These are phyloP conservation scores for Oryzias woworae DNA, from an alignment of 2,113 vertebrate species.

Conservation along the genomic window DNA sequence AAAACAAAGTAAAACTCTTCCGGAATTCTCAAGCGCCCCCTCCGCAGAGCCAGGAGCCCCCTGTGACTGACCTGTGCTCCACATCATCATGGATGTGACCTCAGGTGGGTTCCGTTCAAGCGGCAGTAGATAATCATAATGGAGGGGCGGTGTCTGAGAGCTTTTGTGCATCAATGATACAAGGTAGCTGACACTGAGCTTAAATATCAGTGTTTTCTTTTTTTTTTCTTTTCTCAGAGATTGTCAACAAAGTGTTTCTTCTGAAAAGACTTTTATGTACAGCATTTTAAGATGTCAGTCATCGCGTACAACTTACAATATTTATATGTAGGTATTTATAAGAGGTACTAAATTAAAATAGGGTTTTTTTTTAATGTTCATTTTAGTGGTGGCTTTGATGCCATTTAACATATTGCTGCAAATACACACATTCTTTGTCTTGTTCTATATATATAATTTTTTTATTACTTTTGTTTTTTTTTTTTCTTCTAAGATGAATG, in stretches of 20 bases:
- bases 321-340: conserved; percentile 86
- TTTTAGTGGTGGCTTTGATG: conserved; percentile 59
- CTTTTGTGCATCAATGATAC: conserved; percentile 65
- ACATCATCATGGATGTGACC: conserved; percentile 21
- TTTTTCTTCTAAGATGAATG: conserved; percentile 48
- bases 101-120: conserved; percentile 59
- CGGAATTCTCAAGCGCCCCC: conserved; percentile 32
- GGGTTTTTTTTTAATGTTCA: conserved; percentile 44
- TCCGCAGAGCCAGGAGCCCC: conserved; percentile 11
- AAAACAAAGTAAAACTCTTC: conserved; percentile 12
- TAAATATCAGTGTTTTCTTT: conserved; percentile 76
- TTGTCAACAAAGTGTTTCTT: conserved; percentile 70
- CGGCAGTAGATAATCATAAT: conserved; percentile 77
- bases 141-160: conserved; percentile 66
- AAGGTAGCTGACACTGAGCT: conserved; percentile 82
- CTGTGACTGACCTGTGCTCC: neutral
- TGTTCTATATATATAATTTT: conserved; percentile 37
- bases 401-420: conserved; percentile 45
- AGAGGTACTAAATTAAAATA: conserved; percentile 73
- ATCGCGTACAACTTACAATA: conserved; percentile 82
- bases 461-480: conserved; percentile 18
- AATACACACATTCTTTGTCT: conserved; percentile 26
- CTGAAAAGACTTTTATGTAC: conserved; percentile 77
- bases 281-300: conserved; percentile 78
- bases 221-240: conserved; percentile 69